These are phyloP conservation scores for Callosobruchus maculatus DNA, from an alignment of 2,888 invertebrate species.

Conservation along the genomic window DNA sequence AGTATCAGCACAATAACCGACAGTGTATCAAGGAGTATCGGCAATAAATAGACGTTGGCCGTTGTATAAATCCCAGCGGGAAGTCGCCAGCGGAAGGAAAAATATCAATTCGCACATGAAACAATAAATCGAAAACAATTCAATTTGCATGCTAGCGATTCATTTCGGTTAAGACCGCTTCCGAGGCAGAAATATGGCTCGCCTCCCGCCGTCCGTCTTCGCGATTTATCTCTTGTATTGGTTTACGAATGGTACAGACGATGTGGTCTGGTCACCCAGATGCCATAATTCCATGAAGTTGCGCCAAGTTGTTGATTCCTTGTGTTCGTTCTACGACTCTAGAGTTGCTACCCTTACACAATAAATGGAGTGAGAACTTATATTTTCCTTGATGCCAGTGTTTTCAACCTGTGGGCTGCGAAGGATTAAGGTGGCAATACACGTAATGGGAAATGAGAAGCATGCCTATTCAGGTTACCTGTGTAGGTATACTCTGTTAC, in stretches of 20 bases:
- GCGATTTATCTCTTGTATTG: conserved; percentile 40
- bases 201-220: conserved; percentile 30
- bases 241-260: no score
- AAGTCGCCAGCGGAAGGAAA: conserved; percentile 5
- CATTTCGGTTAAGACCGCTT: conserved; percentile 35
- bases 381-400: no score
- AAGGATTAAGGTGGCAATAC: no score
- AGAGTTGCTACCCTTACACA: no score
- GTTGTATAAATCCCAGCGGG: conserved; percentile 20
- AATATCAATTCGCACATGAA: conserved; percentile 31
- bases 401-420: no score
- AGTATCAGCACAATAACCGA: no score
- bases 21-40: conserved; percentile 14
- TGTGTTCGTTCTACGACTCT: no score
- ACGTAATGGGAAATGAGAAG: no score
- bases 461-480: no score
- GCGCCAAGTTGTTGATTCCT: no score
- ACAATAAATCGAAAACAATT: conserved; percentile 40
- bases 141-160: conserved; percentile 39
- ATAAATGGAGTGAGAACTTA: no score
- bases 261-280: not conserved
- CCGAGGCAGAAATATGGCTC: conserved; percentile 39
- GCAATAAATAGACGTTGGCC: conserved; percentile 21
- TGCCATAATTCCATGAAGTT: not conserved
- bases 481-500: no score